Percentiles rank a stretch among this genome's conserved stretches.
phyloP scores from a whole-genome alignment of 1,140 invertebrate genomes.

The Dryas iulia region DNA sequence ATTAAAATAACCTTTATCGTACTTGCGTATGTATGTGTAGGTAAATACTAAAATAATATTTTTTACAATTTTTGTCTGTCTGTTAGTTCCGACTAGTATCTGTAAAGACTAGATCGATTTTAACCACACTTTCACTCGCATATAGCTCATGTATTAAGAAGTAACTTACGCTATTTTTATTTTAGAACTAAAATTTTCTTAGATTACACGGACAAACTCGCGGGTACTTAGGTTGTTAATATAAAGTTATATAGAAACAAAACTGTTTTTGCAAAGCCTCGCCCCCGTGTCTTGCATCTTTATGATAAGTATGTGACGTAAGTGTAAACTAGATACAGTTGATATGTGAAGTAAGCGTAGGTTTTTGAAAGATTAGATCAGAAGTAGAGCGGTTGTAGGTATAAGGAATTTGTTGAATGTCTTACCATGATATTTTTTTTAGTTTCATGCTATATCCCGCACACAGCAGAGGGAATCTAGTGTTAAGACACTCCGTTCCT shows the following conservation, averaged over 20 bases:
- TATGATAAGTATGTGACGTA: conserved; percentile 10
- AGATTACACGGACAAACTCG: too few relatives aligned
- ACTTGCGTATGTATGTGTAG: too few relatives aligned
- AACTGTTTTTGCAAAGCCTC: background rate
- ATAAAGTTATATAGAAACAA: background rate
- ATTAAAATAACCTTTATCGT: too few relatives aligned
- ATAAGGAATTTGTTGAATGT: background rate
- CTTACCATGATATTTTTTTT: background rate
- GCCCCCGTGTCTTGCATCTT: conserved; percentile 7
- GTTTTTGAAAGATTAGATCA: conserved; percentile 6
- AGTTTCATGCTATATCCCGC: background rate
- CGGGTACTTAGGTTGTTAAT: too few relatives aligned
- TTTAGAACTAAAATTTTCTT: too few relatives aligned
- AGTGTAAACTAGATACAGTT: conserved; percentile 13
- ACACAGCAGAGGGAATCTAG: background rate
- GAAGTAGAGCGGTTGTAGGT: background rate
- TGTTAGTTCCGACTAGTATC: too few relatives aligned
- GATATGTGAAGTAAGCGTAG: background rate
- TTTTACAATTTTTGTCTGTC: too few relatives aligned
- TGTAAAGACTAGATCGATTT: too few relatives aligned
- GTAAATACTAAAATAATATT: too few relatives aligned
- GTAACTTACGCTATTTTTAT: too few relatives aligned
- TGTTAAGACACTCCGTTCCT: background rate
- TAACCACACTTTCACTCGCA: too few relatives aligned
- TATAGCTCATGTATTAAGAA: too few relatives aligned